Evolutionary conservation across 2,113 vertebrate species (phyloP).

Genomic region (Psephotus haematonotus): DNA sequence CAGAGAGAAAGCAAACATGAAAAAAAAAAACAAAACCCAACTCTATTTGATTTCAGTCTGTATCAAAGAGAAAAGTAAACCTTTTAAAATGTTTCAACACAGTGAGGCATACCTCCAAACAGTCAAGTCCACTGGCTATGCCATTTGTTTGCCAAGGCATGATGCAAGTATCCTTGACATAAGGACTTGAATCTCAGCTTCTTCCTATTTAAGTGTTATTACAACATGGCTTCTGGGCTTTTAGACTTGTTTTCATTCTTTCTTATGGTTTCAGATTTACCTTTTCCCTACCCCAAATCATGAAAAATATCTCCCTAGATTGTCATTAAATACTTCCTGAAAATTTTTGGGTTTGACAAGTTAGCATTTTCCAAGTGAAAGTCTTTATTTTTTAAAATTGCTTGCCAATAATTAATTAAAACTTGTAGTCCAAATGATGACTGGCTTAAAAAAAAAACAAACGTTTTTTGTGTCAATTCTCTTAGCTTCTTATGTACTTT

Average conservation of each 20-base stretch:
- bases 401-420: conserved; percentile 41
- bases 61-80: background rate
- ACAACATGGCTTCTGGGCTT: background rate
- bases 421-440: conserved; percentile 3
- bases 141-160: background rate
- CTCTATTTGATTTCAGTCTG: background rate
- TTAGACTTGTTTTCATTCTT: background rate
- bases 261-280: background rate
- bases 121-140: background rate
- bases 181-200: background rate
- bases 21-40: too few species aligned
- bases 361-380: background rate
- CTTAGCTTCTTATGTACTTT: background rate
- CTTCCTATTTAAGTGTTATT: background rate
- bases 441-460: background rate
- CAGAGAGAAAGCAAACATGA: background rate
- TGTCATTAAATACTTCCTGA: background rate
- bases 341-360: background rate
- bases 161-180: background rate
- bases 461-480: background rate
- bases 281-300: rapidly evolving
- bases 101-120: background rate
- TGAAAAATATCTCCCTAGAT: background rate
- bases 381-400: background rate
- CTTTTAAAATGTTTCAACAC: background rate